A percentile compares a stretch with the other conserved stretches of the same genome.
phyloP scores from a whole-genome alignment of 2,888 invertebrate genomes.

The Hemistola chrysoprasaria region DNA sequence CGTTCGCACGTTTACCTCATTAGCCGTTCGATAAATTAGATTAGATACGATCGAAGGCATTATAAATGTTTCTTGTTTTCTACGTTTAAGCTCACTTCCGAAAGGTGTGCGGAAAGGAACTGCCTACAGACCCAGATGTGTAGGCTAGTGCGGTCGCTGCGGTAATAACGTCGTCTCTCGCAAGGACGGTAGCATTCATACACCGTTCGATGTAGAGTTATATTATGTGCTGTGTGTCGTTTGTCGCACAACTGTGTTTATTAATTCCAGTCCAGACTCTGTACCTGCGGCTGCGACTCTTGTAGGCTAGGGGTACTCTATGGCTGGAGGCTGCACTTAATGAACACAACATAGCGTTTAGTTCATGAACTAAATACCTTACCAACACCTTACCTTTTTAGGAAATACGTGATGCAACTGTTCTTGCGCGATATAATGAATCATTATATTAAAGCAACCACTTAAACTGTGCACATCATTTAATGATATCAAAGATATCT shows the following conservation, averaged over 20 bases:
- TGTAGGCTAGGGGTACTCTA: constrained; percentile 15
- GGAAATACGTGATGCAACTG: constrained; percentile 18
- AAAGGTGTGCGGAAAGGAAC: constrained; percentile 46
- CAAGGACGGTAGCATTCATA: constrained; percentile 73
- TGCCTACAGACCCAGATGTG: constrained; percentile 47
- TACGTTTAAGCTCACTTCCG: constrained; percentile 39
- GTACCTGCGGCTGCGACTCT: constrained; percentile 13
- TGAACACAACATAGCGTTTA: constrained; percentile 22
- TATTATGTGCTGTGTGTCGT: constrained; percentile 2
- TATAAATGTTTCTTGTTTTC: constrained; percentile 37
- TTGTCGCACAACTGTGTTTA: constrained; percentile 18
- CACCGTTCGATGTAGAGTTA: constrained; percentile 29
- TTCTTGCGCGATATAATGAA: constrained; percentile 22
- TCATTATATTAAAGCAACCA: constrained; percentile 20
- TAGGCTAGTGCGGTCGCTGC: constrained; percentile 26
- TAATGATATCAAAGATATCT: too few relatives aligned
- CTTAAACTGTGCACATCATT: constrained; percentile 2
- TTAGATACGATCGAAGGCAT: constrained; percentile 32
- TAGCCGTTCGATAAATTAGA: constrained; percentile 26
- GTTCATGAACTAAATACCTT: constrained; percentile 22
- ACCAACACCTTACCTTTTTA: constrained; percentile 25
- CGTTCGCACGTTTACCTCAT: constrained; percentile 33
- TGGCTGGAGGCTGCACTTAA: constrained; percentile 16
- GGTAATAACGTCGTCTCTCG: constrained; percentile 48
- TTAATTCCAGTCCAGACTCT: constrained; percentile 18